These are phyloP conservation scores for Macrosiphum euphorbiae DNA, from an alignment of 2,888 invertebrate species.

Conservation along the genomic window DNA sequence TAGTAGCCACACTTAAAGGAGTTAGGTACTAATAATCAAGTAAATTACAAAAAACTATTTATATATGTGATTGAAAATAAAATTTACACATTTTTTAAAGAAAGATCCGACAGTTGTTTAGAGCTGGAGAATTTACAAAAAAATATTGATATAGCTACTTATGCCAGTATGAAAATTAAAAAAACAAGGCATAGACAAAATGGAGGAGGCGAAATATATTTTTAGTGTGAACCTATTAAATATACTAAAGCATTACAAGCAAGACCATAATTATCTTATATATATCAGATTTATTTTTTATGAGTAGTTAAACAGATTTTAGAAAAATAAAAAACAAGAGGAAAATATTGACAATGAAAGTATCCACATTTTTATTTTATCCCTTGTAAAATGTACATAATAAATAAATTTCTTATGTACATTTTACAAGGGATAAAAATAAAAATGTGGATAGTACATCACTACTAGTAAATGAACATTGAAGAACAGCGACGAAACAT, in stretches of 20 bases:
- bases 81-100: too few relatives aligned
- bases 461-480: slow-evolving; percentile 70
- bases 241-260: slow-evolving; percentile 84
- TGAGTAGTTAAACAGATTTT: slow-evolving; percentile 76
- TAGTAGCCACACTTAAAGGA: slow-evolving; percentile 79
- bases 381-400: too few relatives aligned
- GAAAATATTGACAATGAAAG: slow-evolving; percentile 86
- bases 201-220: slow-evolving; percentile 82
- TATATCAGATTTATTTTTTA: slow-evolving; percentile 28
- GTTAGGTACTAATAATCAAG: slow-evolving; percentile 85
- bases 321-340: slow-evolving; percentile 88
- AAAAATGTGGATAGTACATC: slow-evolving; percentile 70
- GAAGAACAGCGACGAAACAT: slow-evolving; percentile 92
- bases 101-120: too few relatives aligned
- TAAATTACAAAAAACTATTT: too few relatives aligned
- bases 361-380: too few relatives aligned
- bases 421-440: slow-evolving; percentile 85
- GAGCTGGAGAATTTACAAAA: too few relatives aligned
- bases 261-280: slow-evolving; percentile 37
- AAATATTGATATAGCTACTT: slow-evolving; percentile 89
- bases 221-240: slow-evolving; percentile 89
- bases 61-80: too few relatives aligned
- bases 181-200: neutral
- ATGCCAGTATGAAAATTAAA: slow-evolving; percentile 78
- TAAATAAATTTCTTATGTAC: too few relatives aligned